phyloP scores from a whole-genome alignment of 2,797 vertebrate species.

The Liparis tanakae region DNA sequence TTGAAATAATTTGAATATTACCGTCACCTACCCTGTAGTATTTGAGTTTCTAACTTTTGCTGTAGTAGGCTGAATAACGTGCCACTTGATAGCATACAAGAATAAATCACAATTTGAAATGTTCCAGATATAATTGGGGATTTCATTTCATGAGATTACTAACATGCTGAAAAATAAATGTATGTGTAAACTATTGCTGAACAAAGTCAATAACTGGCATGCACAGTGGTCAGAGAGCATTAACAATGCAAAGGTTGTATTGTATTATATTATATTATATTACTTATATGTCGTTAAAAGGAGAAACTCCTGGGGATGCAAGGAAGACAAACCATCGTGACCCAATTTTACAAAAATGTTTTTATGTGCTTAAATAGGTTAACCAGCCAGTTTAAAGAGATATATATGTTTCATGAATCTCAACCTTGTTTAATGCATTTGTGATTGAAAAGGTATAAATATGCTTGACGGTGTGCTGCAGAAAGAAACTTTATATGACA shows the following conservation, averaged over 20 bases:
- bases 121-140: background rate
- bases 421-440: too few relatives aligned
- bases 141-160: background rate
- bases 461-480: too few relatives aligned
- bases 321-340: too few relatives aligned
- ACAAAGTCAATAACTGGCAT: background rate
- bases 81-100: background rate
- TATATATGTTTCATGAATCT: too few relatives aligned
- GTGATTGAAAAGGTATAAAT: too few relatives aligned
- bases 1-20: background rate
- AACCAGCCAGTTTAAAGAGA: too few relatives aligned
- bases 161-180: background rate
- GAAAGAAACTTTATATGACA: background rate
- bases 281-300: background rate
- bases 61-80: background rate
- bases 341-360: too few relatives aligned
- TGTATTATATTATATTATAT: background rate
- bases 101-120: background rate
- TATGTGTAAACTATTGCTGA: background rate
- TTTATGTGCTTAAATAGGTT: too few relatives aligned
- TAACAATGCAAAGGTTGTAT: background rate
- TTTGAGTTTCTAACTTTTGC: conserved; percentile 3
- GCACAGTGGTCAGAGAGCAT: background rate
- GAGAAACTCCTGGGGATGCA: background rate
- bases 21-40: background rate